phyloP scores from a whole-genome alignment of 2,888 invertebrate species.

The Cryptus armator region DNA sequence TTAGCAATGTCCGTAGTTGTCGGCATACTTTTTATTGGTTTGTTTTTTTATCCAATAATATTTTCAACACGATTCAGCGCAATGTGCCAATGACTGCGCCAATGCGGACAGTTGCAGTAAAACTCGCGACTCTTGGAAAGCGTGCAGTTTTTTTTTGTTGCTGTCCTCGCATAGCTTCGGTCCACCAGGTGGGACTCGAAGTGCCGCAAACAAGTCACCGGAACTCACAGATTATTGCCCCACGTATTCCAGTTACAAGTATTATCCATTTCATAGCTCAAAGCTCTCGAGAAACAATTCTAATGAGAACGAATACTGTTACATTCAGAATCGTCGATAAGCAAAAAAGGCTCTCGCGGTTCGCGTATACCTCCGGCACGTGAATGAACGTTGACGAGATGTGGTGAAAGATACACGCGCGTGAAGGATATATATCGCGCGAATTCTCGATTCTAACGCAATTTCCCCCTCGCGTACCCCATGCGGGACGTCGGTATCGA shows the following conservation, averaged over 20 bases:
- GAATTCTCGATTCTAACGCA: conserved; percentile 29
- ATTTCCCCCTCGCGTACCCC: conserved; percentile 13
- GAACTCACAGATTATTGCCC: conserved; percentile 50
- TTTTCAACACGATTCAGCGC: not conserved
- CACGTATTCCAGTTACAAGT: conserved; percentile 24
- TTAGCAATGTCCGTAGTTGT: not conserved
- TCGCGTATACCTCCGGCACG: conserved; percentile 5
- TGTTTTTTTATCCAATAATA: not conserved
- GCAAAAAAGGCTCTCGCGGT: conserved; percentile 46
- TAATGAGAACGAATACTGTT: conserved; percentile 35
- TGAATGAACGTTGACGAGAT: conserved; percentile 47
- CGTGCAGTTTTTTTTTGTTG: conserved; percentile 32
- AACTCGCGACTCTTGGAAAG: conserved; percentile 36
- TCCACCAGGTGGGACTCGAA: conserved; percentile 24
- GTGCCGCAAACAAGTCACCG: conserved; percentile 43
- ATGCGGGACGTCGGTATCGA: not conserved
- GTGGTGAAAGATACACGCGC: conserved; percentile 18
- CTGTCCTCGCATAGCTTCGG: conserved; percentile 32
- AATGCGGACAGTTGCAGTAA: not conserved
- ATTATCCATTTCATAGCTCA: not conserved
- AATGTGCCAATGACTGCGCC: conserved; percentile 26
- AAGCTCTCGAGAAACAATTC: conserved; percentile 17
- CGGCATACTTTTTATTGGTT: not conserved
- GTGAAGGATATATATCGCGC: conserved; percentile 25
- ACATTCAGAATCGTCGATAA: conserved; percentile 26